Evolutionary conservation across 35 echinoderm and acorn worm species (phyloP).

Genomic region (Chiridota heheva): DNA sequence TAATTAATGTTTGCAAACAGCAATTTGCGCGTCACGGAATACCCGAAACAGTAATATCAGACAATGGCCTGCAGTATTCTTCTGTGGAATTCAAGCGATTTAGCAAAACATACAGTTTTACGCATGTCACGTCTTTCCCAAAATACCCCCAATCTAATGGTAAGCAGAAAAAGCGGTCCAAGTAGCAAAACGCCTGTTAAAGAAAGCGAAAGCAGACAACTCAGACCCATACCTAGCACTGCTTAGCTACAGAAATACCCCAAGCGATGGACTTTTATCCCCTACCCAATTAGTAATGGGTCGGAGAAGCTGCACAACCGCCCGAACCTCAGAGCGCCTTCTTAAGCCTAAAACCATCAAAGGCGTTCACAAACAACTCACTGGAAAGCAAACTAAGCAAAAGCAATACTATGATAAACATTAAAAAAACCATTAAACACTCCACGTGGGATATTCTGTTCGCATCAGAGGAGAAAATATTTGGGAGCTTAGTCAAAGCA

Average conservation of each 20-base stretch:
- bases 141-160: conserved; percentile 24
- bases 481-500: too few species aligned
- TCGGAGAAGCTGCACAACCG: conserved; percentile 13
- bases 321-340: neutral
- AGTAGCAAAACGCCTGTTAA: conserved; percentile 7
- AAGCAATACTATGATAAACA: conserved; percentile 11
- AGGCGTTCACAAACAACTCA: neutral
- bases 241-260: conserved; percentile 23
- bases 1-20: conserved; percentile 33
- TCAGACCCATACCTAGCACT: conserved; percentile 40
- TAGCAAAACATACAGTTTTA: neutral
- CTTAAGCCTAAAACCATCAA: neutral
- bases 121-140: neutral
- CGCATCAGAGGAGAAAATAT: too few species aligned
- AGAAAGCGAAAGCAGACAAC: conserved; percentile 27
- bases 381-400: neutral
- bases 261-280: neutral
- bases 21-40: conserved; percentile 40
- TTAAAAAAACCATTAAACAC: neutral
- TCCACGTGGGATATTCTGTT: conserved; percentile 23
- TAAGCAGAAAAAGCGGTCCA: conserved; percentile 33
- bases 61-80: conserved; percentile 31
- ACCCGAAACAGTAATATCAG: conserved; percentile 1
- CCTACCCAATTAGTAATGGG: conserved; percentile 18
- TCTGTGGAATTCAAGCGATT: conserved; percentile 7